Base-by-base conservation (phyloP, 2,113 vertebrate genomes). In the Aleadryas rufinucha region DNA sequence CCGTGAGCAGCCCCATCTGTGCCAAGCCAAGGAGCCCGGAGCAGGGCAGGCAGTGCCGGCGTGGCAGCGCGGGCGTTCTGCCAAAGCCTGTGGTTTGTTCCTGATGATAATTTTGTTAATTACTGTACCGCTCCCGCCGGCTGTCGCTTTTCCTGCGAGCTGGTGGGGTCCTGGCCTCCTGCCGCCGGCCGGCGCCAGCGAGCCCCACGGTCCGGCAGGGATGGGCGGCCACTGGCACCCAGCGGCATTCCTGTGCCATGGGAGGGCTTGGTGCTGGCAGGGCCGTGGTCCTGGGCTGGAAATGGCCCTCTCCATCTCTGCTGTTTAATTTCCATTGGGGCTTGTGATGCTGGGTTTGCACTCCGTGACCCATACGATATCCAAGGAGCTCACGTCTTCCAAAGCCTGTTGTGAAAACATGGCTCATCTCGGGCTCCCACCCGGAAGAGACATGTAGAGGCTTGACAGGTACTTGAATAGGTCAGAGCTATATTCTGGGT, bases 151-250 rank as follows among this genome's bases (percentile, higher is more conserved):
- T 33, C 63, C 66, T 69, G 56, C 2, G 13, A 7, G 31, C 4
- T 16, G 13, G 57, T 11, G 2, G 56, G 56, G 47, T 57, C 76
- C 63, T 0, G 28, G 68, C 47, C 21, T 53, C 70, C 42, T 1
- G 12, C 7, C 0, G 1, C 81, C 0, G 6, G 17, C 60, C 1
- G 3, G 66, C 1, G 5, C 85, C 1, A 0, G 24, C 0, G 3
- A 68, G 44, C 35, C 14, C 53, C 1, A 0, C 0, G 16, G 6
- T 4, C 52, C 0, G 0, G 54, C 26, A 17, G 37, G 69, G 50
- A 18, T 0, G 5, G 59, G 47, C 0, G 0, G 64, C 50, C 2
- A 1, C 37, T 59, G 88, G 85, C 20, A 1, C 44, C 44, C 5
- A 3, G 59, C 0, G 41, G 35, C 77, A 1, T 21, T n/a, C 21